phyloP scores from a whole-genome alignment of 2,113 vertebrate genomes.

The Campylomormyrus numenius region DNA sequence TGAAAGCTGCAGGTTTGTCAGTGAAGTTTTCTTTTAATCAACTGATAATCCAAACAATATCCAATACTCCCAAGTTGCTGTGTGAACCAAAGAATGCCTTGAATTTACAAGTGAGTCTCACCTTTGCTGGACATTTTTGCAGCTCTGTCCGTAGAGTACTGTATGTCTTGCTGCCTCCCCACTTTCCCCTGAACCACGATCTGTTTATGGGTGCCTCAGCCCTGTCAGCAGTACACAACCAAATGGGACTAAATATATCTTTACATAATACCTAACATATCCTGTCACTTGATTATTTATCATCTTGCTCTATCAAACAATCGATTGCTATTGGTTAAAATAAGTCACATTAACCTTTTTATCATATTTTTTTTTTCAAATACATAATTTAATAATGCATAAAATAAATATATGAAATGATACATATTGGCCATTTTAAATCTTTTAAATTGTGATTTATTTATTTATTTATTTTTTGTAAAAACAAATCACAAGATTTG shows the following conservation, averaged over 20 bases:
- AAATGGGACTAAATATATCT: conserved; percentile 51
- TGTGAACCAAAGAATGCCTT: background rate
- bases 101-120: background rate
- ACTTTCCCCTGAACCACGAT: conserved; percentile 36
- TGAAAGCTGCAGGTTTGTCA: background rate
- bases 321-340: background rate
- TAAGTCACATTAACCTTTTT: background rate
- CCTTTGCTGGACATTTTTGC: conserved; percentile 19
- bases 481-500: background rate
- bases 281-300: background rate
- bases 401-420: background rate
- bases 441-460: background rate
- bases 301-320: background rate
- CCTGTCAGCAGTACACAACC: conserved; percentile 49
- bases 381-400: background rate
- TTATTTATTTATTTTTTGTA: background rate
- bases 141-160: background rate
- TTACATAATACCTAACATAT: background rate
- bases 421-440: background rate
- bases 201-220: conserved; percentile 63
- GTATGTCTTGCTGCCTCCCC: conserved; percentile 25
- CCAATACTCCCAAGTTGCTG: background rate
- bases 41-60: background rate
- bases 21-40: background rate
- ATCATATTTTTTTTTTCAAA: background rate